phyloP scores from a whole-genome alignment of 2,888 invertebrate species.

The Chydorus sphaericus region DNA sequence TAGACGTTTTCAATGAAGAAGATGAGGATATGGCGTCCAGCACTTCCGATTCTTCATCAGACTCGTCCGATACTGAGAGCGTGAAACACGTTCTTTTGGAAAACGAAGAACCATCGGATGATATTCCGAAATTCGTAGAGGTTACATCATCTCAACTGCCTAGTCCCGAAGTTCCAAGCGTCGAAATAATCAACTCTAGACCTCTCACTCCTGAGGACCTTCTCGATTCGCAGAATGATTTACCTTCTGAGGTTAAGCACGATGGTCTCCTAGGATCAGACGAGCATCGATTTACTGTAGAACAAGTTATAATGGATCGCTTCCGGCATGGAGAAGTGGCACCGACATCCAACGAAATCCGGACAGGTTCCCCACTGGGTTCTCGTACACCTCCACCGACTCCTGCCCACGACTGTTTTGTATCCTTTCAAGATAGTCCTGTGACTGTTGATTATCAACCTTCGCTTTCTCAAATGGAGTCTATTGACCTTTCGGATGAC shows the following conservation, averaged over 20 bases:
- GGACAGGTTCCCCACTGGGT: neutral
- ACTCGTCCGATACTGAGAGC: neutral
- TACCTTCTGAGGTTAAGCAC: neutral
- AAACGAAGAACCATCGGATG: constrained; percentile 1
- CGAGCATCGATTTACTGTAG: neutral
- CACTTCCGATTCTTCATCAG: neutral
- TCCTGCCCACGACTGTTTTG: too few species aligned
- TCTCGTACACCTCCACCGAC: constrained; percentile 6
- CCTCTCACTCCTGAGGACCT: constrained; percentile 10
- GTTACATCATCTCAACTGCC: constrained; percentile 9
- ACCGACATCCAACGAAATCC: neutral
- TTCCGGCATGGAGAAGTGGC: neutral
- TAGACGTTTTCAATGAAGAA: neutral
- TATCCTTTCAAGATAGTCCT: too few species aligned
- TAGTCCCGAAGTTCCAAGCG: constrained; percentile 7
- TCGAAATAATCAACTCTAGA: constrained; percentile 12
- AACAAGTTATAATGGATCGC: neutral
- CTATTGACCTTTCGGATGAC: too few species aligned
- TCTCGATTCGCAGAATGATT: neutral
- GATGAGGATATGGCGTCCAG: constrained; percentile 6
- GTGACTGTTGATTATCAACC: neutral
- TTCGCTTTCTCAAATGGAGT: too few species aligned
- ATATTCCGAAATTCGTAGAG: constrained; percentile 11
- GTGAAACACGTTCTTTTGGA: neutral
- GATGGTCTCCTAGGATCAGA: neutral